Evolutionary conservation across 2,888 invertebrate genomes (phyloP), one percentile per base, ranked within the genome.

Genomic region (Hecatera dysodea): DNA sequence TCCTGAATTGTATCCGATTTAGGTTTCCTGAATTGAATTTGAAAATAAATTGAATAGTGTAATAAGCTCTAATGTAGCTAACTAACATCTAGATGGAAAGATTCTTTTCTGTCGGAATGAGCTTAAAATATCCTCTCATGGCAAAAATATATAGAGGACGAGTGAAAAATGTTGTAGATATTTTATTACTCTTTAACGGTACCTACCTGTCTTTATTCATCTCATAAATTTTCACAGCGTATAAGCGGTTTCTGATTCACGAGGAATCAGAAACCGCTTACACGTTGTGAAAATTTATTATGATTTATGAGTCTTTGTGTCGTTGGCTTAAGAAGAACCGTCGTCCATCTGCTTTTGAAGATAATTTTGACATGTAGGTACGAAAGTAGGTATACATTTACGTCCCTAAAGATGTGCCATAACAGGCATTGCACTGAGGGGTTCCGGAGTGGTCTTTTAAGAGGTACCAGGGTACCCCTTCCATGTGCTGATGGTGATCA

Each of bases 121-220:
- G 52, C 17, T 52, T 29, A 11, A 53, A 33, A n/a, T n/a, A 55
- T 36, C 12, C 12, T 56, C 8, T 4, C 8, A 17, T 33, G 33
- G n/a, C n/a, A 11, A 17, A 48, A 17, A 8, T 46, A 24, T 27
- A 8, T 39, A 27, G 27, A 4, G 52, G 12, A 2, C 39, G 12
- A 72, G 48, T 48, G 19, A 24, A 22, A 72, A 64, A 73, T 57
- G 19, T 27, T 36, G 33, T 73, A 50, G 52, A 9, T 29, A 29
- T 56, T 72, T 72, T 65, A 72, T 56, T 48, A 56, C 24, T 22
- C 64, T 53, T 22, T 56, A 72, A 33, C 46, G 65, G 7, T 19
- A 33, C 17, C 46, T 46, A 24, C 15, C 46, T 36, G 63, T 53
- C 36, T 44, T 17, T 29, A 48, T 48, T 55, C 59, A 29, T 33